Conservation (phyloP, 2,113 vertebrate species). For the Sakesphorus luctuosus region DNA sequence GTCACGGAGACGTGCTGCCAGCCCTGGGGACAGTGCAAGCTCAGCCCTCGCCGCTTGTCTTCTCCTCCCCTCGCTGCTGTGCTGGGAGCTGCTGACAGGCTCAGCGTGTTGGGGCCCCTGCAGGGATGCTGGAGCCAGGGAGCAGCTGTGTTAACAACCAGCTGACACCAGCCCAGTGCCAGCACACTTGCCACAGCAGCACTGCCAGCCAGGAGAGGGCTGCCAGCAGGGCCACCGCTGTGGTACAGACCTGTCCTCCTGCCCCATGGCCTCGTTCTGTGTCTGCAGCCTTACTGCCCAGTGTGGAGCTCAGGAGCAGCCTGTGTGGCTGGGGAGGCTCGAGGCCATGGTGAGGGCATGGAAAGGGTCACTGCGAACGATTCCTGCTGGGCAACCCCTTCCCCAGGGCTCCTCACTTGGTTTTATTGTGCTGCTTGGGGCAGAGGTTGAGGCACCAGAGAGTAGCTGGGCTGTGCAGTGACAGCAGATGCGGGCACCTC, state of each 20-base stretch:
- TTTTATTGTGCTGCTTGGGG: not conserved
- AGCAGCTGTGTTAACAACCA: not conserved
- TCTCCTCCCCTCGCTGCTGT: not conserved
- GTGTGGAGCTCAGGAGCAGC: not conserved
- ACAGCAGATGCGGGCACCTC: not conserved
- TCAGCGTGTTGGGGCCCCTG: not conserved
- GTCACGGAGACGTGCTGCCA: not conserved
- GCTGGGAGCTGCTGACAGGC: not conserved
- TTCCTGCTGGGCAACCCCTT: not conserved
- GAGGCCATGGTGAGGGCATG: not conserved
- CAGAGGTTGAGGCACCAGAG: not conserved
- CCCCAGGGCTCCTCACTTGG: not conserved
- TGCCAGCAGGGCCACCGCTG: not conserved
- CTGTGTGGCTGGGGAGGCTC: accelerated
- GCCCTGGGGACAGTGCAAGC: not conserved
- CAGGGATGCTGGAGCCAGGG: not conserved
- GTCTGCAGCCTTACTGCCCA: not conserved
- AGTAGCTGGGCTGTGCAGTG: not conserved
- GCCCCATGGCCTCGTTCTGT: accelerated
- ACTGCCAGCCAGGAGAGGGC: not conserved
- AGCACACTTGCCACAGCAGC: accelerated
- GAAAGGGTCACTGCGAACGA: not conserved
- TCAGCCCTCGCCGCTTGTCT: not conserved
- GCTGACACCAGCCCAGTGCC: not conserved
- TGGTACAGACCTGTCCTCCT: not conserved